Base-by-base conservation (phyloP, 2,888 invertebrate genomes). In the Eretmocerus hayati region DNA sequence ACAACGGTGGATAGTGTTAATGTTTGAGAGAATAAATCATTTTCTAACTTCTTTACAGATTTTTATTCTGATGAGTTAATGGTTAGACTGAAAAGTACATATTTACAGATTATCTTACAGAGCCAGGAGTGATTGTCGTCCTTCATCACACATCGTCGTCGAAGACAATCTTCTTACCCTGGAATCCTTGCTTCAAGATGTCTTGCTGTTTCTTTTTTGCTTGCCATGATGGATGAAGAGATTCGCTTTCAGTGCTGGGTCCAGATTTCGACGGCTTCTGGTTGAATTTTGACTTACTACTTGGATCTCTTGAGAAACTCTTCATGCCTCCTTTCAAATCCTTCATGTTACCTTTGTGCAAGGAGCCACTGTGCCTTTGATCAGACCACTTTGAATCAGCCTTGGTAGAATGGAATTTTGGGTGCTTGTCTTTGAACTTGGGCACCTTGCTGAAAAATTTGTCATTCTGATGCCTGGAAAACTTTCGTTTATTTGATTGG, bases 121-220 rank as follows among this genome's bases (percentile, higher is more conserved):
- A 33, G 35, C 8, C 21, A 37, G 5, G 15, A 38, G 15, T 4
- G 15, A 20, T 26, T n/a, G 38, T 13, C 31, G 21, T 30, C 30
- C 18, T 13, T 40, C 45, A 20, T 47, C 31, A 52, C 22, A 26
- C 59, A 56, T 62, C 58, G 23, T 63, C 65, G 8, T 55, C 57
- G 31, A 71, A 71, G 21, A 67, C 58, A 46, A 67, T 69, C 53
- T 67, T 71, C 47, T 69, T 70, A 1, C 71, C 71, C 54, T 69
- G 67, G 49, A 70, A 69, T 33, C 65, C 68, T 56, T 60, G 56
- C 30, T 66, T 68, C 50, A 69, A 42, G 21, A 58, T 56, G 22
- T 67, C 62, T 33, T 68, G 69, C 43, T 69, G 62, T 46, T 70
- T 71, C 44, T 58, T 71, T 30, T 61, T 67, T 4, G 71, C 71